Conservation (phyloP, 2,113 vertebrate genomes). For the Passer domesticus region DNA sequence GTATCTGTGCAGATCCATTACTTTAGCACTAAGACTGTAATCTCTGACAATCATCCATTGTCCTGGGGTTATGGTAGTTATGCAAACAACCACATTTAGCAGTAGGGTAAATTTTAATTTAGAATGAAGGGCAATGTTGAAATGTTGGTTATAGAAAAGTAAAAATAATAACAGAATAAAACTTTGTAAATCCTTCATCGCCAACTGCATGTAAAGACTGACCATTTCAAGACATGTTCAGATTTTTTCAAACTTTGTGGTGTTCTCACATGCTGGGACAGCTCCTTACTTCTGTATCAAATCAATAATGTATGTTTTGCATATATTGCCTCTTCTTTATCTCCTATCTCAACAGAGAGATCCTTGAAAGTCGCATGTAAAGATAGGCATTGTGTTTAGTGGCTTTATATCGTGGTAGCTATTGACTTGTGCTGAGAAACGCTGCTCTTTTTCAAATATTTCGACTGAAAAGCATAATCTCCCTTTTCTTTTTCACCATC, state of each 20-base stretch:
- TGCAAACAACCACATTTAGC: neutral
- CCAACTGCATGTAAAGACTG: neutral
- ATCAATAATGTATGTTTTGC: neutral
- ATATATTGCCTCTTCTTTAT: neutral
- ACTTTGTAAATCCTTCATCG: neutral
- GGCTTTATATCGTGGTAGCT: neutral
- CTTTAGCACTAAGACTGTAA: neutral
- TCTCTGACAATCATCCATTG: neutral
- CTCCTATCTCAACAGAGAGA: neutral
- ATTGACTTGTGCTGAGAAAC: neutral
- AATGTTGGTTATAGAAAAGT: neutral
- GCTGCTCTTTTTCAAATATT: neutral
- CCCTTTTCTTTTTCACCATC: neutral
- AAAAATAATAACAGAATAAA: neutral
- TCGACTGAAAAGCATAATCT: neutral
- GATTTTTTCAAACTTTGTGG: neutral
- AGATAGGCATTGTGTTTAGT: neutral
- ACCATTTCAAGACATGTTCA: neutral
- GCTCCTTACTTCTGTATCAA: neutral
- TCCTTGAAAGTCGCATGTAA: neutral
- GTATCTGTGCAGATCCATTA: neutral
- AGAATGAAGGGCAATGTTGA: neutral
- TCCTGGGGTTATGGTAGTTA: neutral
- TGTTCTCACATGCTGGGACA: neutral
- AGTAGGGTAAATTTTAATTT: neutral